phyloP scores from a whole-genome alignment of 1,140 invertebrate species.

The Nasonia giraulti region DNA sequence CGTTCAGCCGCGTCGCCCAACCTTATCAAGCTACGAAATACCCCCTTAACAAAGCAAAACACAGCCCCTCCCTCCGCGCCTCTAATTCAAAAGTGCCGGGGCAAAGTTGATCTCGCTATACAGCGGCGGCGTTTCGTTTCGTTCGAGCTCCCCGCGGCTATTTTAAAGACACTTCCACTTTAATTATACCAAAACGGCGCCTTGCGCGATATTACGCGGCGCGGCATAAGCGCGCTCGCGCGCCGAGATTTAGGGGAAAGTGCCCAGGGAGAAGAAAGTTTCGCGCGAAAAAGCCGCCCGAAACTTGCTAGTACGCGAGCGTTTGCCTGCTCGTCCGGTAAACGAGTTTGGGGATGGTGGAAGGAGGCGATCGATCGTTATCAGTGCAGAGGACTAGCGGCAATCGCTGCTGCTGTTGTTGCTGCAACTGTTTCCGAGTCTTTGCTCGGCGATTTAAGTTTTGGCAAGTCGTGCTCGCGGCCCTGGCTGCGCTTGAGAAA shows the following conservation, averaged over 20 bases:
- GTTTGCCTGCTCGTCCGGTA: background rate
- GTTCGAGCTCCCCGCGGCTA: background rate
- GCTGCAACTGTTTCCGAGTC: background rate
- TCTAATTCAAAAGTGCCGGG: background rate
- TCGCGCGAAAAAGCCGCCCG: background rate
- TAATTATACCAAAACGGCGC: background rate
- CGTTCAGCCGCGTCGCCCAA: too few relatives aligned
- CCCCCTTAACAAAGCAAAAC: background rate
- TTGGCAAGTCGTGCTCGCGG: background rate
- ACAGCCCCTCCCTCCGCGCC: background rate
- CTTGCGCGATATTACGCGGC: background rate
- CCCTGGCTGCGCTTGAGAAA: background rate
- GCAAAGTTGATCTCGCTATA: background rate
- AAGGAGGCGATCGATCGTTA: background rate
- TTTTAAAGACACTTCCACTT: slow-evolving; percentile 4
- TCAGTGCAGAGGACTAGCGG: background rate
- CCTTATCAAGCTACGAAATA: background rate
- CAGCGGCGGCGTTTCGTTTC: too few relatives aligned
- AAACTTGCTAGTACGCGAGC: background rate
- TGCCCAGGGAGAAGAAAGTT: background rate
- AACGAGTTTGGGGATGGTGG: background rate
- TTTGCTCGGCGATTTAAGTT: background rate
- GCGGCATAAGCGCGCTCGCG: background rate
- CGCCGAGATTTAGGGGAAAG: background rate
- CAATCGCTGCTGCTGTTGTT: background rate